phyloP scores from a whole-genome alignment of 1,140 invertebrate genomes.

The Mamestra configurata region DNA sequence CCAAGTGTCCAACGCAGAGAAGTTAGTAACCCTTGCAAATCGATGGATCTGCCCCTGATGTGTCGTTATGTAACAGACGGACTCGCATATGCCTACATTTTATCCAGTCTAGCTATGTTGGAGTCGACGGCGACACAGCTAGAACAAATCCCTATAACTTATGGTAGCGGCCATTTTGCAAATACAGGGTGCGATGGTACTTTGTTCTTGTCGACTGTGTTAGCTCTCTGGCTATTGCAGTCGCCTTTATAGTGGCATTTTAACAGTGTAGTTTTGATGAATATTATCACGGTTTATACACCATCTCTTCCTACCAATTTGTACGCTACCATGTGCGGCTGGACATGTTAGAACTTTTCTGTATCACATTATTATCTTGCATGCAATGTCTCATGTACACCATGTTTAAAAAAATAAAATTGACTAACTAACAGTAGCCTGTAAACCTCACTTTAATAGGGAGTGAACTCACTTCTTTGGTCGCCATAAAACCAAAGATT shows the following conservation, averaged over 20 bases:
- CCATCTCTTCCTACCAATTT: too few relatives aligned
- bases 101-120: background rate
- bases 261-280: too few relatives aligned
- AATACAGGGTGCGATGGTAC: constrained; percentile 26
- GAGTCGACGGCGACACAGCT: background rate
- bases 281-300: too few relatives aligned
- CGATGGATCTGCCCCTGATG: constrained; percentile 5
- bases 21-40: background rate
- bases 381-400: too few relatives aligned
- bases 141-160: constrained; percentile 15
- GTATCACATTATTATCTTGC: too few relatives aligned
- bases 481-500: background rate
- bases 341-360: too few relatives aligned
- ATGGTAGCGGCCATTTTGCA: constrained; percentile 20
- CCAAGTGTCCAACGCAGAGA: background rate
- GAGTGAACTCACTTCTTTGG: background rate
- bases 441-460: background rate
- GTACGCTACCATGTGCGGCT: too few relatives aligned
- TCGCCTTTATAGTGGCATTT: background rate
- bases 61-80: background rate
- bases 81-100: background rate
- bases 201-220: constrained; percentile 24
- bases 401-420: too few relatives aligned
- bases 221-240: background rate
- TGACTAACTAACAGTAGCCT: background rate